Percentiles rank a stretch among this genome's conserved stretches.
These are phyloP conservation scores for Geococcyx californianus DNA, from an alignment of 2,113 vertebrate species.

Conservation along the genomic window DNA sequence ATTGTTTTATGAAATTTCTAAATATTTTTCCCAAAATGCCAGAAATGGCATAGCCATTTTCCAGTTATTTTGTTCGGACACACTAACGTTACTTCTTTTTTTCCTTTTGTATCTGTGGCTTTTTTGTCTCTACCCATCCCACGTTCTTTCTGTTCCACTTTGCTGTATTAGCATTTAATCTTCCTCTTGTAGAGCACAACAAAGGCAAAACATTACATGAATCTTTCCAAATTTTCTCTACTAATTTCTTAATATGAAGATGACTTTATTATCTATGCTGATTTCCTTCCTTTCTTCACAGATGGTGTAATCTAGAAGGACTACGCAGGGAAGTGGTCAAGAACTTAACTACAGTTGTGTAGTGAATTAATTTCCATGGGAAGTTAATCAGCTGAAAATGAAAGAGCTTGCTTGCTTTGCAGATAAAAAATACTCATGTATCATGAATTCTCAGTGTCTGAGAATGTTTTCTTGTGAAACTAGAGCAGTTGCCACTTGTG, in stretches of 20 bases:
- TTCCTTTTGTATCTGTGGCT: not conserved
- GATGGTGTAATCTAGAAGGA: slow-evolving; percentile 16
- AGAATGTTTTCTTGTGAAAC: slow-evolving; percentile 34
- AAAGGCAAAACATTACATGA: not conserved
- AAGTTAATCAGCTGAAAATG: slow-evolving; percentile 32
- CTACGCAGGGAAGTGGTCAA: not conserved
- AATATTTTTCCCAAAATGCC: not conserved
- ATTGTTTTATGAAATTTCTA: not conserved
- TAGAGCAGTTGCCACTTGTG: not conserved
- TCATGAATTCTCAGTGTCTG: not conserved
- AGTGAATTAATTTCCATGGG: slow-evolving; percentile 23
- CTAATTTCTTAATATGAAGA: slow-evolving; percentile 24
- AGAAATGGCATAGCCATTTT: not conserved
- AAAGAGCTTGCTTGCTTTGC: slow-evolving; percentile 18
- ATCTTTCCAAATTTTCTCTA: slow-evolving; percentile 29
- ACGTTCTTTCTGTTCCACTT: not conserved
- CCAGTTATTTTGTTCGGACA: not conserved
- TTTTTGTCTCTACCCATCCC: not conserved
- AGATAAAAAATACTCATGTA: not conserved
- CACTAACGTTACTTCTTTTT: not conserved
- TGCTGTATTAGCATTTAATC: not conserved
- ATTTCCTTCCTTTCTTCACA: slow-evolving; percentile 43
- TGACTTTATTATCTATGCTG: slow-evolving; percentile 7
- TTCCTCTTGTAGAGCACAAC: not conserved
- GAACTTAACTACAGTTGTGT: not conserved